Evolutionary conservation across 2,797 vertebrate species (phyloP), one percentile per base, ranked within the genome.

Genomic region (Pseudocheirus occidentalis): DNA sequence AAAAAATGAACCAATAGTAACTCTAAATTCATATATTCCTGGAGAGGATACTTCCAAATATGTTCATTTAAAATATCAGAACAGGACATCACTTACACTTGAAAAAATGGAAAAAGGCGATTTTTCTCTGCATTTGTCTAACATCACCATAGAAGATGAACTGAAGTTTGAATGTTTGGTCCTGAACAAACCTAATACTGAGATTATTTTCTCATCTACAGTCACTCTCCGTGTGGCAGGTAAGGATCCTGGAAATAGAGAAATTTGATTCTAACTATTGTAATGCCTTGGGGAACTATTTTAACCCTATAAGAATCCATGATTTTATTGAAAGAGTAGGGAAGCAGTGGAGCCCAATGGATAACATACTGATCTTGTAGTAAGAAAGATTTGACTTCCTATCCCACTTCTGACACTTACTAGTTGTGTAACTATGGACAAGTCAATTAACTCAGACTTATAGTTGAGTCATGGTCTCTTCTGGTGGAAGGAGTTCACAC

Each of bases 141-240:
- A 98, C 0, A 52, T 99, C 97, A 98, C 97, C 52, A 97, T 96
- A 10, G 94, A 95, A 0, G 98, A 99, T 24, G 90, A 92, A 0
- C 97, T 55, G 87, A 97, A 28, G 0, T 99, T 98, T 92, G 57
- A 29, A 11, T 99, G 98, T 29, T 16, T 98, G 58, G 95, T 99
- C 14, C 92, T 97, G 40, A 46, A 87, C 87, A 95, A 93, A 28
- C 93, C 95, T 0, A 87, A 1, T 50, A 4, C 21, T 28, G 0
- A 0, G 24, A 1, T 5, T 90, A 1, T 54, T 91, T 21, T 95
- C 93, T 1, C 50, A 0, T 52, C 87, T 6, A 1, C 14, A 52
- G 97, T 98, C 59, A 94, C 7, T 0, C 97, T 99, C 93, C 97
- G 91, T 0, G 98, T 99, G 95, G 98, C 98, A 97, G 98, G 98